Conservation (phyloP, 2,797 vertebrate species). For the Tokudaia tokunoshimensis region DNA sequence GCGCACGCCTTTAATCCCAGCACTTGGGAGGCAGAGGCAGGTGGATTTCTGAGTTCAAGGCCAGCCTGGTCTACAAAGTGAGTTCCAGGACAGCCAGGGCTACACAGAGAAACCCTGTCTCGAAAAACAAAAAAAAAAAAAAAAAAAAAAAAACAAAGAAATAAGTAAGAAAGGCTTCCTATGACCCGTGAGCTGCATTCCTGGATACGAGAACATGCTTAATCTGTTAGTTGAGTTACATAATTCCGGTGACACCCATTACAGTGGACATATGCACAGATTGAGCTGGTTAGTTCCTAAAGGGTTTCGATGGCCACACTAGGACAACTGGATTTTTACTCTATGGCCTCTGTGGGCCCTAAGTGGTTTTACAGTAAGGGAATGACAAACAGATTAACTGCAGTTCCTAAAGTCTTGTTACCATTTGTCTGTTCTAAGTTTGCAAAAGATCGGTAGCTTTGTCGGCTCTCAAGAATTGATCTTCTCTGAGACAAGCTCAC, state of each 20-base stretch:
- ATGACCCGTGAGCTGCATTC: neutral
- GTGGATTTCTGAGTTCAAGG: no score
- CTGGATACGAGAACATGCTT: constrained; percentile 48
- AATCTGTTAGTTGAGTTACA: constrained; percentile 55
- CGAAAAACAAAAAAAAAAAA: no score
- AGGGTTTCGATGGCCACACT: constrained; percentile 45
- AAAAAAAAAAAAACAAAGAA: no score
- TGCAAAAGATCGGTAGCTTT: constrained; percentile 7
- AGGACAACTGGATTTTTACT: constrained; percentile 55
- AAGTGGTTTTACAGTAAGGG: neutral
- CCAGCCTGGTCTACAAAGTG: no score
- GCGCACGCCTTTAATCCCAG: no score
- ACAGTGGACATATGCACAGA: neutral
- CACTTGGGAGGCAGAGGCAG: no score
- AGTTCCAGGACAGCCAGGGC: no score
- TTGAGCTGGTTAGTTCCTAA: constrained; percentile 54
- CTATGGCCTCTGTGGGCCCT: neutral
- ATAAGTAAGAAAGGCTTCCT: constrained; percentile 62
- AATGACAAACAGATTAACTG: neutral
- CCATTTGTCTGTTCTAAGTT: neutral
- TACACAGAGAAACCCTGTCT: no score
- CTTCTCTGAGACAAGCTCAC: neutral
- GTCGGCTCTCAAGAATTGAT: constrained; percentile 24
- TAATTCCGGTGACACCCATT: constrained; percentile 53
- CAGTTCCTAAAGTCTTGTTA: constrained; percentile 34